Base-by-base conservation (phyloP, 2,797 vertebrate species). In the Fistularia tabacaria region DNA sequence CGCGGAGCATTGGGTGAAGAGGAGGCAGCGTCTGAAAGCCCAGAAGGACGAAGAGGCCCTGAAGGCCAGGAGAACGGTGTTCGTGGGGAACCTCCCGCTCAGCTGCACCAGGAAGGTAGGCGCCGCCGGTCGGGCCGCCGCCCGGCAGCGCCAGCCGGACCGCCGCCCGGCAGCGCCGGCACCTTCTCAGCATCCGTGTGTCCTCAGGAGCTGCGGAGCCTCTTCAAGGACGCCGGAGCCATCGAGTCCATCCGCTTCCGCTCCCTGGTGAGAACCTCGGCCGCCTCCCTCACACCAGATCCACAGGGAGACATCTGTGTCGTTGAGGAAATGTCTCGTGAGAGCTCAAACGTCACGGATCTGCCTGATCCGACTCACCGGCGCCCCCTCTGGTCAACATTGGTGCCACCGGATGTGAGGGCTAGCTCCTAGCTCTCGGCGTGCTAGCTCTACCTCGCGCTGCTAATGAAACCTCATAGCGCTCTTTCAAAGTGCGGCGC, bases 211-310 rank as follows among this genome's bases (percentile, higher is more conserved):
- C 80, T 98, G 79, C 88, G 84, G 49, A 76, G 76, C 6, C 73
- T 94, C 71, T 98, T 99, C 79, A 92, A 75, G 76, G 91, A 90
- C 6, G 87, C 92, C 51, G 95, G 97, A 64, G 49, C 74, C 54
- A 93, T 98, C 54, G 91, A 97, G 80, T 94, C 95, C 8, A 69
- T 95, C 61, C 92, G 96, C 8, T 97, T 99, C 60, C 93, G 96
- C 62, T 98, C 93, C 47, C 73, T 98, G 92, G 96, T 98, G 92
- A 36, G 90, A 80, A 48, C 3, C 8, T 7, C 14, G 3, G 1
- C 8, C 42, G 1, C 4, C 2, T 7, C 12, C 8, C 38, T 38
- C n/a, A n/a, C n/a, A n/a, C n/a, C n/a, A n/a, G n/a, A n/a, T n/a
- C n/a, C n/a, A n/a, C n/a, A n/a, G n/a, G n/a, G n/a, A n/a, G n/a